phyloP scores from a whole-genome alignment of 2,888 invertebrate genomes.

The Oxycera nigricornis region DNA sequence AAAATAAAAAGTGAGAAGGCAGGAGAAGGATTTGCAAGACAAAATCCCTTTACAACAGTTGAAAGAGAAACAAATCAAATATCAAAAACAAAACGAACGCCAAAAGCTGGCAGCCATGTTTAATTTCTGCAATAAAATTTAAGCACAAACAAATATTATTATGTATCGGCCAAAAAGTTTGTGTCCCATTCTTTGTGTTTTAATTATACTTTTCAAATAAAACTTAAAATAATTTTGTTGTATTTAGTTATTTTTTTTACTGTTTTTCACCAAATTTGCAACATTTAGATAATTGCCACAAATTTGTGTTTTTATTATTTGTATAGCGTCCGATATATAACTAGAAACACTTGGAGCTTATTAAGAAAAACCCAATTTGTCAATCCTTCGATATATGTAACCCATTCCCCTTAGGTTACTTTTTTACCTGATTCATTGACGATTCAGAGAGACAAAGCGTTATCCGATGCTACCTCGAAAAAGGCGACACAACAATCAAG shows the following conservation, averaged over 20 bases:
- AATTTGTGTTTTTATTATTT: background rate
- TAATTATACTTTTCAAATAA: background rate
- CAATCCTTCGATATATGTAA: too few relatives aligned
- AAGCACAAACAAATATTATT: background rate
- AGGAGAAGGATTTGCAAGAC: background rate
- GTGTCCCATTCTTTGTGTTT: background rate
- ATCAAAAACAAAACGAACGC: background rate
- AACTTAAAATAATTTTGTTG: background rate
- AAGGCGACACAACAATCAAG: too few relatives aligned
- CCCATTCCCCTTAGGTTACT: too few relatives aligned
- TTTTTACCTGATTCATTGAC: too few relatives aligned
- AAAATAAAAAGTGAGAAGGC: background rate
- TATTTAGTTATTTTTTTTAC: background rate
- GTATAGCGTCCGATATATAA: too few relatives aligned
- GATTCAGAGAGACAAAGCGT: too few relatives aligned
- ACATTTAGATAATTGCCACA: background rate
- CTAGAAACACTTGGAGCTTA: too few relatives aligned
- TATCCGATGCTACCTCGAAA: too few relatives aligned
- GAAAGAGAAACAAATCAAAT: background rate
- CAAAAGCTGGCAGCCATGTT: background rate
- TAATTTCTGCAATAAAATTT: background rate
- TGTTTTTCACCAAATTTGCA: background rate
- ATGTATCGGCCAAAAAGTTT: background rate
- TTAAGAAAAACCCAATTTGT: too few relatives aligned
- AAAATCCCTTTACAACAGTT: background rate